Conservation (phyloP, 2,888 invertebrate species). For the Nesidiocoris tenuis region DNA sequence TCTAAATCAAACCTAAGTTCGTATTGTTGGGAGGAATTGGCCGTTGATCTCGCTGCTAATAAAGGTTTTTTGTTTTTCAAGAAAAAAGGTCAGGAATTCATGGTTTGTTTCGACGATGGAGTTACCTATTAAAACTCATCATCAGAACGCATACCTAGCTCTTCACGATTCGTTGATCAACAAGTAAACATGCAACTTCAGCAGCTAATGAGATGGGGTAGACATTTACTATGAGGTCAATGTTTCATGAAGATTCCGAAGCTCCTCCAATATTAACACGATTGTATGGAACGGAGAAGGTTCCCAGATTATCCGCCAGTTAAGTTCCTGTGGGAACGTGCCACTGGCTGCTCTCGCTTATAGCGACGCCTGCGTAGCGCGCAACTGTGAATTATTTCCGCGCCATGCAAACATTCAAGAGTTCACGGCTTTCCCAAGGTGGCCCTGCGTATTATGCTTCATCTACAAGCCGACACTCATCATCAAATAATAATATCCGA, state of each 20-base stretch:
- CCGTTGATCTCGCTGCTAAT: no score
- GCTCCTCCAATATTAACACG: neutral
- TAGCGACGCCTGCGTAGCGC: slow-evolving; percentile 9
- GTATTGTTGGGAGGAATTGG: no score
- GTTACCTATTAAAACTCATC: no score
- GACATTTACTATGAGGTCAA: neutral
- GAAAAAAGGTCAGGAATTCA: no score
- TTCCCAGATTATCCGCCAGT: slow-evolving; percentile 24
- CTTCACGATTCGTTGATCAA: no score
- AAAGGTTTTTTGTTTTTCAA: no score
- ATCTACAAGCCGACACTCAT: neutral
- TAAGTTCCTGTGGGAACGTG: slow-evolving; percentile 34
- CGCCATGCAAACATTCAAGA: slow-evolving; percentile 16
- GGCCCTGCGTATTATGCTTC: neutral
- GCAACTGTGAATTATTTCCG: slow-evolving; percentile 32
- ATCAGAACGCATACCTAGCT: no score
- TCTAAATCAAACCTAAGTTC: no score
- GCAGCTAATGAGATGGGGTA: neutral
- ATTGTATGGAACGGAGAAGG: neutral
- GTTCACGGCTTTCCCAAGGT: slow-evolving; percentile 34
- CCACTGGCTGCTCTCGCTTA: slow-evolving; percentile 15
- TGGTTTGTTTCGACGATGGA: no score
- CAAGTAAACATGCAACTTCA: no score
- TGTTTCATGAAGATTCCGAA: neutral
- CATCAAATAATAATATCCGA: neutral